Evolutionary conservation across 1,140 invertebrate species (phyloP).

Genomic region (Neotoxoptera formosana): DNA sequence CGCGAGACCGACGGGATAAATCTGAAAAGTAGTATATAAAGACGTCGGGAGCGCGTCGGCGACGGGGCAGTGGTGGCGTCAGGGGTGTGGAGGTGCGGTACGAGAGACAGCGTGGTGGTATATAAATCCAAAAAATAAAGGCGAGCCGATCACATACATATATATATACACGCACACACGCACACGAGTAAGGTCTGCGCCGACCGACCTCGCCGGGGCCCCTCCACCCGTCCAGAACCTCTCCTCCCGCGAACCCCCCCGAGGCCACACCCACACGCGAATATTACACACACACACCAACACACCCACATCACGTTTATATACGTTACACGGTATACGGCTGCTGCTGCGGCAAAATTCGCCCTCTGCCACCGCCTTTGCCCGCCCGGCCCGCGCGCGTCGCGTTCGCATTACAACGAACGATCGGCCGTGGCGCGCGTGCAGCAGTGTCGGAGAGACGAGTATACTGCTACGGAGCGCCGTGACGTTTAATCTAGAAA

Average conservation of each 20-base stretch:
- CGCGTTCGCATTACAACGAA: constrained; percentile 4
- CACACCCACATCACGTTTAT: not conserved
- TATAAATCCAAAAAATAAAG: constrained; percentile 15
- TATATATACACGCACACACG: not conserved
- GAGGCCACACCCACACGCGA: constrained; percentile 41
- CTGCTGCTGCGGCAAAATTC: not conserved
- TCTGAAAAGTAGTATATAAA: constrained; percentile 23
- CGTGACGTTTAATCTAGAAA: constrained; percentile 61
- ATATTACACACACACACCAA: not conserved
- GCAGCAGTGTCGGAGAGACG: not conserved
- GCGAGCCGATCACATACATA: not conserved
- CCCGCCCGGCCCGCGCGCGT: not conserved
- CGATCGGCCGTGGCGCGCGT: not conserved
- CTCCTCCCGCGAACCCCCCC: not conserved
- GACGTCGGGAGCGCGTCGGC: not conserved
- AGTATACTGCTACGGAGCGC: not conserved
- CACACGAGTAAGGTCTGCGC: not conserved
- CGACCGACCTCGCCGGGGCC: not conserved
- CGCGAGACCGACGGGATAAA: constrained; percentile 14
- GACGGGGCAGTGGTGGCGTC: too few species aligned
- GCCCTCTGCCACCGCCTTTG: not conserved
- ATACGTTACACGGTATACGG: not conserved
- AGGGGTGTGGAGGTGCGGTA: not conserved
- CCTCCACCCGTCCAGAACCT: not conserved
- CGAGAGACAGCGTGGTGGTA: not conserved